Evolutionary conservation across 30 jellyfish, hydroid and myxozoan genomes (phyloP), one percentile per base, ranked within the genome.

Genomic region (Pelagia noctiluca): DNA sequence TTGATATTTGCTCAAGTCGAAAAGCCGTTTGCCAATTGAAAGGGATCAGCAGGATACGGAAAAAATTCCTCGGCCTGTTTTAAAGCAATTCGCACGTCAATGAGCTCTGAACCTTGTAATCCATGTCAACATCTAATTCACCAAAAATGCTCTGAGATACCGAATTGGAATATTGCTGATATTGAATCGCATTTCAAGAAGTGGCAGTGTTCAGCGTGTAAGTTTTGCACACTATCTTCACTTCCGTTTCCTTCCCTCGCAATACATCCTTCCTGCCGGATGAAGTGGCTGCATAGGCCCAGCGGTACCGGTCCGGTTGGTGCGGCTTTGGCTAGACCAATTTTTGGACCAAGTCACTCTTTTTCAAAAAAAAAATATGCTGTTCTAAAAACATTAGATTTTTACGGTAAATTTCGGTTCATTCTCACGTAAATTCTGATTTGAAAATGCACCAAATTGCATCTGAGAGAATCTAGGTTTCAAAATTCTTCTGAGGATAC

Each of bases 111-210:
- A 10, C 68, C 68, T 30, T 52, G 68, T 52, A 30, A 30, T 52
- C 68, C 16, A 52, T 52, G 68, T 52, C 12, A 19, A 52, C 68
- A 52, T 30, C 68, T 52, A 30, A 19, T 52, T 52, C 68, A 52
- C 21, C 16, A 52, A 52, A 52, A 52, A 52, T 52, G 68, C 26
- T 52, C 68, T 52, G 68, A 52, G 2, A 3, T 52, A 30, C 26
- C 68, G 68, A 19, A 3, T 52, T 52, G 12, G 30, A 52, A 52
- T 52, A 4, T 19, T 4, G 68, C 12, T 52, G 68, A 52, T 52
- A 52, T 52, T 52, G 68, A 4, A 8, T 10, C 68, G 26, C 68
- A 52, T 52, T 52, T 52, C 7, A 52, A 52, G 2, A 52, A 52
- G 26, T 52, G 68, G 68, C 30, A 52, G 26, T 52, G 68, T 19